These are phyloP conservation scores for Drosophila littoralis DNA, from an alignment of 1,140 invertebrate species.

Conservation along the genomic window DNA sequence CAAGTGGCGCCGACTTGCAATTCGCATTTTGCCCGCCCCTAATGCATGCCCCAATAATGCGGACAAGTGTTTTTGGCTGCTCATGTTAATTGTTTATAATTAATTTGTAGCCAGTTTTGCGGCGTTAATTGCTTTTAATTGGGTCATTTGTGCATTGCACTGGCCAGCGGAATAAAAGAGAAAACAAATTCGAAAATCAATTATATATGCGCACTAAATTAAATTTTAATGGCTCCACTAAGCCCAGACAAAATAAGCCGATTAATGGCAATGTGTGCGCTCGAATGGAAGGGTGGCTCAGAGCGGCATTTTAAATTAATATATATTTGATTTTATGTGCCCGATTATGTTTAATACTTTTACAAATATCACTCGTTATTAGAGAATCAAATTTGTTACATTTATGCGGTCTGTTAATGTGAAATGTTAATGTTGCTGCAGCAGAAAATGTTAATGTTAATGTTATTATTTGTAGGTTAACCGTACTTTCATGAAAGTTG, in stretches of 20 bases:
- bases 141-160: slow-evolving; percentile 21
- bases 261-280: background rate
- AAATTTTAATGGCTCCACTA: slow-evolving; percentile 10
- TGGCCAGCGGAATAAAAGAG: background rate
- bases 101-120: slow-evolving; percentile 39
- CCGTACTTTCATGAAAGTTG: too few relatives aligned
- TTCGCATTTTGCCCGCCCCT: background rate
- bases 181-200: slow-evolving; percentile 31
- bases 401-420: background rate
- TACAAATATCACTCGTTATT: background rate
- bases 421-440: background rate
- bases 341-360: background rate
- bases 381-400: background rate
- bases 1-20: slow-evolving; percentile 27
- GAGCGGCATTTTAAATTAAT: background rate
- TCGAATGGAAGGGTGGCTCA: background rate
- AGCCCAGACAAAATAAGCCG: slow-evolving; percentile 5
- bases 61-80: slow-evolving; percentile 37
- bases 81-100: slow-evolving; percentile 66
- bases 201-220: slow-evolving; percentile 30
- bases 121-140: slow-evolving; percentile 59
- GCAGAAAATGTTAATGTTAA: background rate
- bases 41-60: slow-evolving; percentile 47
- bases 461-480: background rate
- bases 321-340: slow-evolving; percentile 1